Conservation (phyloP, 2,888 invertebrate genomes). For the Drosophila lutescens region DNA sequence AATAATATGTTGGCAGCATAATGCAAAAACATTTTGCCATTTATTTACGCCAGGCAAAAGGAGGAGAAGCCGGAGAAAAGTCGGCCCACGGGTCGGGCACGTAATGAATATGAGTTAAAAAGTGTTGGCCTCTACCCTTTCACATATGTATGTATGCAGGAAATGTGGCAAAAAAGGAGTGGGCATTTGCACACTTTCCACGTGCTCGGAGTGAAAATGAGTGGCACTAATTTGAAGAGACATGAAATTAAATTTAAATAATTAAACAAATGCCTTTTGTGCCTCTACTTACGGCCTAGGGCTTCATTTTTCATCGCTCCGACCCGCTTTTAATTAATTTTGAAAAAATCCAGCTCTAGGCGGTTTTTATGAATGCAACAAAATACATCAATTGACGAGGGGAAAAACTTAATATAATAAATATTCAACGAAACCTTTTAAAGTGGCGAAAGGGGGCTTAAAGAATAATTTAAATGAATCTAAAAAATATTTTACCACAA, state of each 20-base stretch:
- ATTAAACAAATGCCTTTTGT: slow-evolving; percentile 65
- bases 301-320: background rate
- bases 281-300: slow-evolving; percentile 6
- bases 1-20: slow-evolving; percentile 44
- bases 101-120: slow-evolving; percentile 63
- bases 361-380: background rate
- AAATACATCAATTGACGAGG: background rate
- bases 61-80: background rate
- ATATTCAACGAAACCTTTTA: background rate
- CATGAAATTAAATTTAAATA: slow-evolving; percentile 76
- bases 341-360: slow-evolving; percentile 1
- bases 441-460: too few relatives aligned
- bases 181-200: slow-evolving; percentile 41
- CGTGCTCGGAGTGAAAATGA: slow-evolving; percentile 65
- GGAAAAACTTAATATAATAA: background rate
- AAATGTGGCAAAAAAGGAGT: slow-evolving; percentile 1
- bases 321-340: slow-evolving; percentile 32
- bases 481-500: too few relatives aligned
- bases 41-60: slow-evolving; percentile 41
- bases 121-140: slow-evolving; percentile 44
- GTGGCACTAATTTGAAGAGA: slow-evolving; percentile 75
- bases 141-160: slow-evolving; percentile 10
- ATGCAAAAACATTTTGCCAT: slow-evolving; percentile 53
- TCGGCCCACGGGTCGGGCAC: slow-evolving; percentile 38
- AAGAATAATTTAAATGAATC: too few relatives aligned